Conservation (phyloP, 2,113 vertebrate genomes). For the Calyptommatus sinebrachiatus region DNA sequence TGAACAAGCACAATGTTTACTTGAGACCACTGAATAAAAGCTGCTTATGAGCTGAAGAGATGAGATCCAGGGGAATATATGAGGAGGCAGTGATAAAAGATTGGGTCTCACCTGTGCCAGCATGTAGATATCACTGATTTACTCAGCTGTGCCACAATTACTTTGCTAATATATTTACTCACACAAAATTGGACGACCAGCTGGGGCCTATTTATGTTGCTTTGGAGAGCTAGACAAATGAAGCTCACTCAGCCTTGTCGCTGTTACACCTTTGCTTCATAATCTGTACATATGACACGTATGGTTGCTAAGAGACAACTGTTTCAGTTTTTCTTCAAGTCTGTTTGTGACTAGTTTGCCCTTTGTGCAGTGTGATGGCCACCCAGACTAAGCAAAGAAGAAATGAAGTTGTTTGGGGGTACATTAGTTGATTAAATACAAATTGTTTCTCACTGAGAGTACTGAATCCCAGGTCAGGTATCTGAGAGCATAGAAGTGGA, state of each 20-base stretch:
- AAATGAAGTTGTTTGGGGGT: background rate
- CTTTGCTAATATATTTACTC: constrained; percentile 29
- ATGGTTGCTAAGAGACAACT: background rate
- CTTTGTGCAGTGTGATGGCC: background rate
- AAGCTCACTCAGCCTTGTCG: constrained; percentile 16
- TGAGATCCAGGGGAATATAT: background rate
- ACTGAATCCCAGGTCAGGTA: background rate
- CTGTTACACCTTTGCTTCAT: constrained; percentile 13
- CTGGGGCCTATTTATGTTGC: constrained; percentile 22
- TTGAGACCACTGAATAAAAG: background rate
- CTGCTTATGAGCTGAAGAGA: background rate
- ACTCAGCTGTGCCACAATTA: constrained; percentile 20
- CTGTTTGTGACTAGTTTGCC: background rate
- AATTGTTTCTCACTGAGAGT: background rate
- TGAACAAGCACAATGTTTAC: background rate
- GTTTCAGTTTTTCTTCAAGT: background rate
- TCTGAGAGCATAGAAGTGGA: background rate
- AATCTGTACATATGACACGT: background rate
- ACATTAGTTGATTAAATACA: background rate
- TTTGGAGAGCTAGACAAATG: constrained; percentile 14
- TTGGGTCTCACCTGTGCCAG: background rate
- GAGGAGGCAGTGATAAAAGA: background rate
- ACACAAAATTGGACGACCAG: constrained; percentile 25
- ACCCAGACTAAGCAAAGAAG: background rate
- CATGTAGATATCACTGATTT: background rate